Percentiles rank a stretch among this genome's conserved stretches.
Evolutionary conservation across 2,888 invertebrate species (phyloP).

Genomic region (Scaptomyza cyrtandrae): DNA sequence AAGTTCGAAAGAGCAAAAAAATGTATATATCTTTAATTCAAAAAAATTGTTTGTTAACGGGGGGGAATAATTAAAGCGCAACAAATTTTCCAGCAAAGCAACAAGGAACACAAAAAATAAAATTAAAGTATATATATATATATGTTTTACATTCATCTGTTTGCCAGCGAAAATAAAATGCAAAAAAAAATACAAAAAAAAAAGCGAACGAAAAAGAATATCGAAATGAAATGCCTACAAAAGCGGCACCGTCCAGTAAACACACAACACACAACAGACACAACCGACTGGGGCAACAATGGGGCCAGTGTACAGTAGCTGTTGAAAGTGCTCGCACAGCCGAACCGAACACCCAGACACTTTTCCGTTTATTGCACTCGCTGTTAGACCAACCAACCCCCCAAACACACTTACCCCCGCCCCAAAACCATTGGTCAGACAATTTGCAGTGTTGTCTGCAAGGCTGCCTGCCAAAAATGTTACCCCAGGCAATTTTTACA

Average conservation of each 20-base stretch:
- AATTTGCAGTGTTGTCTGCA: slow-evolving; percentile 72
- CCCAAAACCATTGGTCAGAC: slow-evolving; percentile 62
- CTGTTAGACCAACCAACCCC: background rate
- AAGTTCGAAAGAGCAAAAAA: slow-evolving; percentile 22
- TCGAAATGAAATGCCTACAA: slow-evolving; percentile 20
- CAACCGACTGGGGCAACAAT: slow-evolving; percentile 50
- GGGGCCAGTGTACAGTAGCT: slow-evolving; percentile 56
- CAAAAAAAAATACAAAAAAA: slow-evolving; percentile 23
- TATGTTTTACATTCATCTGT: slow-evolving; percentile 19
- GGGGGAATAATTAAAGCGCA: slow-evolving; percentile 44
- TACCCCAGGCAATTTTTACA: slow-evolving; percentile 73
- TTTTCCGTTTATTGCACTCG: slow-evolving; percentile 75
- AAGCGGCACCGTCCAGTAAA: slow-evolving; percentile 46
- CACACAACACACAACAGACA: slow-evolving; percentile 47
- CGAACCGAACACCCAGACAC: slow-evolving; percentile 50
- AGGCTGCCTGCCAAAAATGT: slow-evolving; percentile 75
- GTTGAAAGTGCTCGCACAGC: slow-evolving; percentile 45
- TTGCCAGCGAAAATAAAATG: slow-evolving; percentile 31
- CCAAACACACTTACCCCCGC: background rate
- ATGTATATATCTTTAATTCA: slow-evolving; percentile 42
- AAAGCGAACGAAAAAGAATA: slow-evolving; percentile 4
- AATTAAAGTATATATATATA: background rate
- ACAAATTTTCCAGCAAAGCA: slow-evolving; percentile 28
- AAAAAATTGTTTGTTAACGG: slow-evolving; percentile 29
- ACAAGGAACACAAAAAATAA: background rate